These are phyloP conservation scores for Hymenochirus boettgeri DNA, from an alignment of 2,113 vertebrate species.

Conservation along the genomic window DNA sequence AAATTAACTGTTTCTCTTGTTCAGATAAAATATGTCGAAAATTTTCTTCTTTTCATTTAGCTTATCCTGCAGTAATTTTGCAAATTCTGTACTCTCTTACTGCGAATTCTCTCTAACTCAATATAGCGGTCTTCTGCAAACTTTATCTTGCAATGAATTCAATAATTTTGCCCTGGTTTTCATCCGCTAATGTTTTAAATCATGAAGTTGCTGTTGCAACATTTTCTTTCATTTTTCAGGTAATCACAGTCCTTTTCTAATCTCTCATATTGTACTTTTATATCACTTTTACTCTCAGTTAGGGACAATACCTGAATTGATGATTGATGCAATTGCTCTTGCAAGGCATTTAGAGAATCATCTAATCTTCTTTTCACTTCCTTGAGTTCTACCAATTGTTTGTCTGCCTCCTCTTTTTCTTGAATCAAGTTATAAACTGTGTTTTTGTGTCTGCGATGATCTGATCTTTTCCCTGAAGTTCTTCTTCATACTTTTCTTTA, in stretches of 20 bases:
- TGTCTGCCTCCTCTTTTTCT: constrained; percentile 63
- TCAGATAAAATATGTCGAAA: constrained; percentile 58
- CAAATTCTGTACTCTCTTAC: constrained; percentile 62
- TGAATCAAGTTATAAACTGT: constrained; percentile 57
- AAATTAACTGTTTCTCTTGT: constrained; percentile 60
- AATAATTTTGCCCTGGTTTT: constrained; percentile 59
- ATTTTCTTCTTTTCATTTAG: constrained; percentile 61
- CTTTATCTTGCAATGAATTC: constrained; percentile 61
- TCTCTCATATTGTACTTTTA: constrained; percentile 70
- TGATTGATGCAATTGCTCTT: constrained; percentile 71
- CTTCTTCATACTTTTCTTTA: constrained; percentile 63
- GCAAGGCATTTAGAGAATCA: constrained; percentile 68
- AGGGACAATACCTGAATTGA: constrained; percentile 59
- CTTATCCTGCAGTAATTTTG: constrained; percentile 66
- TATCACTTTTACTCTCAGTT: constrained; percentile 61
- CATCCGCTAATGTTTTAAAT: constrained; percentile 59
- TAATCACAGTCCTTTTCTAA: constrained; percentile 68
- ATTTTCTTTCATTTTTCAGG: constrained; percentile 66
- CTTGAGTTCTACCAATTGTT: constrained; percentile 63
- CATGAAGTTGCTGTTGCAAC: constrained; percentile 68
- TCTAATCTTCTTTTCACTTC: constrained; percentile 69
- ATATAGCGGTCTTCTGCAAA: constrained; percentile 62
- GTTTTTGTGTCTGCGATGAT: constrained; percentile 68
- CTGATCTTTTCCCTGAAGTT: constrained; percentile 74
- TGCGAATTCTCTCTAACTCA: constrained; percentile 56